A percentile compares a stretch with the other conserved stretches of the same genome.
Evolutionary conservation across 2,797 vertebrate species (phyloP).

Genomic region (Bryconaethiops microstoma): DNA sequence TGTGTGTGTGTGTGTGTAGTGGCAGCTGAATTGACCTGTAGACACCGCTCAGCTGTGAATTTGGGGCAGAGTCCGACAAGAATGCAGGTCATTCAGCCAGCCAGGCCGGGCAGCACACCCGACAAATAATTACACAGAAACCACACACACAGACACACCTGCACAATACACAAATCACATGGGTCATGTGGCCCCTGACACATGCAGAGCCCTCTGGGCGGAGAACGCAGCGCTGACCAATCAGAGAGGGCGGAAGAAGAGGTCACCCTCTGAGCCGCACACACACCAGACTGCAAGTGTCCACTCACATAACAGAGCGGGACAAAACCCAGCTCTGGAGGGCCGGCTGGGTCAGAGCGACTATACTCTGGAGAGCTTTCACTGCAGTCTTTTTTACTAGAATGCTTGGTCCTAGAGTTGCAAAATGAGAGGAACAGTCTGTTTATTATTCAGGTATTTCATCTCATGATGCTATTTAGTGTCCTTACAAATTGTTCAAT

Average conservation of each 20-base stretch:
- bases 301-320: not conserved
- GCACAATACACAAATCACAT: not conserved
- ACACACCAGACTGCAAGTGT: not conserved
- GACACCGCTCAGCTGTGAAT: constrained; percentile 1
- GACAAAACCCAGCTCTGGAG: not conserved
- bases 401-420: not conserved
- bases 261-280: not conserved
- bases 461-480: too few species aligned
- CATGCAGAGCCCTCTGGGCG: not conserved
- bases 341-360: not conserved
- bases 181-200: not conserved
- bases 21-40: not conserved
- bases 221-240: not conserved
- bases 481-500: too few species aligned
- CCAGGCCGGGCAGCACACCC: constrained; percentile 6
- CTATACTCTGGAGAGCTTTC: too few species aligned
- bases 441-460: too few species aligned
- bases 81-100: constrained; percentile 28
- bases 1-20: constrained; percentile 14
- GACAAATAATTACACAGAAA: constrained; percentile 14
- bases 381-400: not conserved
- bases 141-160: constrained; percentile 23
- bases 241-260: not conserved
- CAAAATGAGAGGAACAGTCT: not conserved
- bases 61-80: constrained; percentile 16